These are phyloP conservation scores for Xanthorhoe designata DNA, from an alignment of 2,888 invertebrate species.

Conservation along the genomic window DNA sequence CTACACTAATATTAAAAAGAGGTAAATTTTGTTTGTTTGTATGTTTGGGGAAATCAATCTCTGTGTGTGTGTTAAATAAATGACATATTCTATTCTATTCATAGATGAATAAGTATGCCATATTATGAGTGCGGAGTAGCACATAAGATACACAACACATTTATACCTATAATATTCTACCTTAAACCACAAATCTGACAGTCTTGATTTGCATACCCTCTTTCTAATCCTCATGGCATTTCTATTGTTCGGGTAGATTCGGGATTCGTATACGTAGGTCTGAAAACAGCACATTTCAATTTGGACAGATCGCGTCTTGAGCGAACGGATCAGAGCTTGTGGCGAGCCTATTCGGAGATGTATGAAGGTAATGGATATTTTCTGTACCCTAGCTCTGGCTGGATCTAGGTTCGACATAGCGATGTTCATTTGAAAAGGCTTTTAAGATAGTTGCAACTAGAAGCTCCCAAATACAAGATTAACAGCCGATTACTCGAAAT, in stretches of 20 bases:
- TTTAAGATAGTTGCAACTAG: neutral
- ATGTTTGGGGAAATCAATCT: too few species aligned
- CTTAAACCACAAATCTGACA: slow-evolving; percentile 26
- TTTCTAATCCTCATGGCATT: slow-evolving; percentile 36
- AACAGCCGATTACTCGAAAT: too few species aligned
- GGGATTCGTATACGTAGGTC: slow-evolving; percentile 41
- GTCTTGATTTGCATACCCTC: slow-evolving; percentile 33
- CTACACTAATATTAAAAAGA: too few species aligned
- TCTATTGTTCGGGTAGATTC: slow-evolving; percentile 28
- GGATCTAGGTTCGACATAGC: neutral
- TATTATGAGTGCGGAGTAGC: too few species aligned
- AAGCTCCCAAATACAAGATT: too few species aligned
- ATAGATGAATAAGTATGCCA: too few species aligned
- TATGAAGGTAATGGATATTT: slow-evolving; percentile 16
- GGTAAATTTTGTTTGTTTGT: too few species aligned
- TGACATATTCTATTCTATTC: too few species aligned
- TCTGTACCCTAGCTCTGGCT: slow-evolving; percentile 1
- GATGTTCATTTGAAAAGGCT: neutral
- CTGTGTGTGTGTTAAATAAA: too few species aligned
- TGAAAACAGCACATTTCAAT: slow-evolving; percentile 77
- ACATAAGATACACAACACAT: neutral
- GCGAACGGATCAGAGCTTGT: slow-evolving; percentile 57
- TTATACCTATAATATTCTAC: slow-evolving; percentile 8
- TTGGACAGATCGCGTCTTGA: slow-evolving; percentile 69
- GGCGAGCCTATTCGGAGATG: slow-evolving; percentile 23